A percentile compares a stretch with the other conserved stretches of the same genome.
Evolutionary conservation across 2,113 vertebrate genomes (phyloP).

Genomic region (Microcebus jonahi): DNA sequence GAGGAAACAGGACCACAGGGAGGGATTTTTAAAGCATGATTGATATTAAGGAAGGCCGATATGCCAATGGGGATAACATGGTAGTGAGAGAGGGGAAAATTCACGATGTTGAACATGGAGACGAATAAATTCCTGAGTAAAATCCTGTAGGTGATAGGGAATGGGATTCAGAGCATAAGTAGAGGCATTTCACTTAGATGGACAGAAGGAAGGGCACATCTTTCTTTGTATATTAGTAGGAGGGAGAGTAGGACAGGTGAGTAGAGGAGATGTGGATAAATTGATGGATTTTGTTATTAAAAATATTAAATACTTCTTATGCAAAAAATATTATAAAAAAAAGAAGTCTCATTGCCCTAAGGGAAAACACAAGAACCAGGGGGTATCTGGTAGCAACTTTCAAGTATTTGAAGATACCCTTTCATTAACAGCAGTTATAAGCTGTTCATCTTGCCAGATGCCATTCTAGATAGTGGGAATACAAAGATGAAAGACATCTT

Average conservation of each 20-base stretch:
- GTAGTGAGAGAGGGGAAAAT: not conserved
- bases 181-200: not conserved
- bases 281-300: not conserved
- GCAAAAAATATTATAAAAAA: not conserved
- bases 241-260: not conserved
- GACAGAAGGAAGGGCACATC: not conserved
- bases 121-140: not conserved
- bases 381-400: not conserved
- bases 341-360: not conserved
- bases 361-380: not conserved
- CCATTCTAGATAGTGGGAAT: not conserved
- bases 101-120: not conserved
- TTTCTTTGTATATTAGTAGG: not conserved
- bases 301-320: not conserved
- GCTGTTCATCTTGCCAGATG: not conserved
- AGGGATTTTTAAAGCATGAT: not conserved
- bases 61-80: not conserved
- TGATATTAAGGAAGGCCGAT: not conserved
- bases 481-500: not conserved
- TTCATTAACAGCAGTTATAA: not conserved
- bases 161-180: not conserved
- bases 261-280: not conserved
- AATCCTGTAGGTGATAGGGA: not conserved
- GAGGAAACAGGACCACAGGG: not conserved
- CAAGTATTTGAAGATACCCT: not conserved